Base-by-base conservation (phyloP, 1,140 invertebrate species). In the Tetraneura akinire region DNA sequence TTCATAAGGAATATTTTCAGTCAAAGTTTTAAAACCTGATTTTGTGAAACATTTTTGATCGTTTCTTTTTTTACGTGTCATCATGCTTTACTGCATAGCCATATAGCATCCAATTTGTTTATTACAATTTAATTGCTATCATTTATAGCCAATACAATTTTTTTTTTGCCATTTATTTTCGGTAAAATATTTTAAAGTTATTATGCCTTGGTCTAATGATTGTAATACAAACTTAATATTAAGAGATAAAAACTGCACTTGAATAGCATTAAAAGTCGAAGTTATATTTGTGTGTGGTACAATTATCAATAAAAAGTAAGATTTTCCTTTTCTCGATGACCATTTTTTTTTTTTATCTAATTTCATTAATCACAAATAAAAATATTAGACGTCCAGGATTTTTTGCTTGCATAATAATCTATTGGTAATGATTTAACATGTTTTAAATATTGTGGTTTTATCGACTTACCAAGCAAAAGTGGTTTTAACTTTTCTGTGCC, bases 401-500 rank as follows among this genome's bases (percentile, higher is more conserved):
- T n/a, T n/a, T 55, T 55, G 3, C 21, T 53, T 53, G 0, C 18
- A 51, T 51, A 6, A 51, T 51, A 51, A n/a, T 5, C 11, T 23
- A 55, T 3, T 23, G 29, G 29, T 37, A 68, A 66, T 37, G 29
- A 68, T 68, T 68, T 37, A 18, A 68, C 21, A 3, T 13, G 8
- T 68, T 68, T 68, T 13, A 68, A 68, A 68, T 0, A 37, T n/a
- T 29, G 26, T 29, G 3, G 10, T n/a, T 64, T 64, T 42, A 26
- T 68, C n/a, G 29, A 37, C 64, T 68, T 1, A 21, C 13, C 64
- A 68, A 68, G 10, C 29, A 68, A 45, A 88, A 90, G 18, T 37
- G n/a, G 29, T 45, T 10, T 68, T 45, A 68, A 68, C 37, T 68
- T 68, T 37, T 68, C 29, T 37, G 29, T 68, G 21, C 13, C 64